Evolutionary conservation across 2,797 vertebrate species (phyloP), one percentile per base, ranked within the genome.

Genomic region (Hephaestus fuliginosus): DNA sequence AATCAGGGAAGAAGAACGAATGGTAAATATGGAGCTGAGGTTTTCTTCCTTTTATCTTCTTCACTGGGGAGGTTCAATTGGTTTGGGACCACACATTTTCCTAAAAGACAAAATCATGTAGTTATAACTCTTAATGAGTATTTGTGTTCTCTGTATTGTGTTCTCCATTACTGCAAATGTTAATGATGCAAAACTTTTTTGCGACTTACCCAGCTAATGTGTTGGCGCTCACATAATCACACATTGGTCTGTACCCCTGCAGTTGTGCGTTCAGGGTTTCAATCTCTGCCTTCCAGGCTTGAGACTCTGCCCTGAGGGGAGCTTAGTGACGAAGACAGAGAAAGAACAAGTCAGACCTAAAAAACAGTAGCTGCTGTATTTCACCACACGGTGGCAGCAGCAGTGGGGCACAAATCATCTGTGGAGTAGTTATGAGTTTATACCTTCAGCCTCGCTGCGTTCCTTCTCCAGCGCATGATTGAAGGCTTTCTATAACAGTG

Each of bases 101-200:
- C 92, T 93, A 64, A 56, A 90, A 89, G 41, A 89, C 30, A 91
- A 0, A 81, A 64, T 53, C 0, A 28, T 3, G n/a, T 63, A 1
- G 44, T 69, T 52, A 64, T 83, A 46, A 76, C 39, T 57, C 0
- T 33, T 33, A 33, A 1, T 33, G 30, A 25, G 25, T 25, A 25
- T 1, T 25, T 25, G 25, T 25, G 25, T 25, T 33, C 20, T 53
- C 1, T 9, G 1, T 33, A 33, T 33, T 14, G 8, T 39, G 57
- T 36, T 17, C 11, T 18, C 4, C 0, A 12, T 28, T 20, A 41
- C 15, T 58, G 14, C 7, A 69, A 72, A 65, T 10, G 2, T 74
- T 61, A 39, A 39, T 39, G 14, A 55, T 7, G n/a, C 36, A 11
- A 33, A 69, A n/a, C 1, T 0, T 2, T 41, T 25, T 20, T 22